Evolutionary conservation across 2,888 invertebrate genomes (phyloP), one percentile per base, ranked within the genome.

Genomic region (Cantharis rufa): DNA sequence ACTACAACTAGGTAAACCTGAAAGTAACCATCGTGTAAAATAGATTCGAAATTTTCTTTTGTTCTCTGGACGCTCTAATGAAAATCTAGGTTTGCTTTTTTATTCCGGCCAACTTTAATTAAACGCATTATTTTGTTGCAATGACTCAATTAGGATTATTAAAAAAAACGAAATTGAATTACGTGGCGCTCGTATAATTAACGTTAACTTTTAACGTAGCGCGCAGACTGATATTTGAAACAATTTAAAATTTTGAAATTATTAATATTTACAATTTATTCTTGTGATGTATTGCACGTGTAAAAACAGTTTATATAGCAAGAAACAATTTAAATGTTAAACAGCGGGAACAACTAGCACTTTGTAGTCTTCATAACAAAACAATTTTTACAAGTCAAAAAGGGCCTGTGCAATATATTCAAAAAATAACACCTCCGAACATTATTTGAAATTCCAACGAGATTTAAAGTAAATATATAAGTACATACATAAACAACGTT

Each of bases 401-500:
- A 75, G 62, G 28, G 69, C 70, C 15, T n/a, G 71, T 64, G 70
- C 77, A 80, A 79, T 80, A 72, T 79, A 80, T 79, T 77, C 80
- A 71, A 72, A 73, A 78, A 79, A 79, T 21, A 66, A 80, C 78
- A 80, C 77, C 79, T 80, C 77, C 75, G 78, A 79, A 73, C 75
- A 73, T 76, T 80, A 82, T 82, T 82, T 82, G 81, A 82, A 84
- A 82, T 83, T 83, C 81, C 80, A 80, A 81, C 79, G 81, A 81
- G 84, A 82, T 84, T 83, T 81, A 79, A 80, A 82, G 81, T 83
- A 82, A 83, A 81, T 83, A 81, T 81, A 81, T 82, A 82, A 81
- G 81, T 82, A 82, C 81, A 82, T 82, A 81, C 82, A 83, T 83
- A 83, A 82, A 82, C 81, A 83, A 80, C 80, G 81, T 81, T 82